A percentile compares a stretch with the other conserved stretches of the same genome.
These are phyloP conservation scores for Apotomis turbidana DNA, from an alignment of 2,888 invertebrate genomes.

Conservation along the genomic window DNA sequence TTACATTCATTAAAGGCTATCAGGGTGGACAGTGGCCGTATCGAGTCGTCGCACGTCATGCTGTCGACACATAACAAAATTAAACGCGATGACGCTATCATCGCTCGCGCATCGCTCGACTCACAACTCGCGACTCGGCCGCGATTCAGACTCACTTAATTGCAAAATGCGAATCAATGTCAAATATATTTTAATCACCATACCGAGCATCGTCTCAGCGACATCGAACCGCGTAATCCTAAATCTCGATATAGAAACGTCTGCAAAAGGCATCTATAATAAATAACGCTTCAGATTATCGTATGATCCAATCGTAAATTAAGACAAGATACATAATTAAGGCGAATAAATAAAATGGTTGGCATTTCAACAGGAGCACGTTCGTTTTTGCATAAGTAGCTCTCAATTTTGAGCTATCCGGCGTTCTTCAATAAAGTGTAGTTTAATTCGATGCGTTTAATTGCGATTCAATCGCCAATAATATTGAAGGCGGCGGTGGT, in stretches of 20 bases:
- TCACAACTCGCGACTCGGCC: slow-evolving; percentile 44
- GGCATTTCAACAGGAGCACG: slow-evolving; percentile 84
- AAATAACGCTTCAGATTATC: slow-evolving; percentile 82
- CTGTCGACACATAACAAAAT: slow-evolving; percentile 79
- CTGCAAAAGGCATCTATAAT: slow-evolving; percentile 80
- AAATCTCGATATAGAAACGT: slow-evolving; percentile 82
- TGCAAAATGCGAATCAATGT: slow-evolving; percentile 78
- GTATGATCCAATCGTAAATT: slow-evolving; percentile 84
- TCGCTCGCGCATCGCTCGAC: slow-evolving; percentile 70
- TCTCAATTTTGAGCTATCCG: slow-evolving; percentile 80
- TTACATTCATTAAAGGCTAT: slow-evolving; percentile 83
- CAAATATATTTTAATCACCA: slow-evolving; percentile 77
- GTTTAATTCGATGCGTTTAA: slow-evolving; percentile 81
- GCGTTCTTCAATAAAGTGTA: slow-evolving; percentile 79
- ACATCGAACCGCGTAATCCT: slow-evolving; percentile 75
- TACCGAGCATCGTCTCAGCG: slow-evolving; percentile 60
- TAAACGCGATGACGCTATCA: slow-evolving; percentile 80
- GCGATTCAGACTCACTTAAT: slow-evolving; percentile 68
- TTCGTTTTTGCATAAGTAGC: slow-evolving; percentile 74
- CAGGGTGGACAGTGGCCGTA: slow-evolving; percentile 75
- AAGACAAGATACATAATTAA: slow-evolving; percentile 85
- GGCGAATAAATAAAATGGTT: slow-evolving; percentile 84
- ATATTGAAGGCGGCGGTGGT: slow-evolving; percentile 78
- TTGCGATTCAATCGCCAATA: slow-evolving; percentile 83
- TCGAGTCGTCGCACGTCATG: slow-evolving; percentile 80